These are phyloP conservation scores for Elachura formosa DNA, from an alignment of 2,113 vertebrate species.

Conservation along the genomic window DNA sequence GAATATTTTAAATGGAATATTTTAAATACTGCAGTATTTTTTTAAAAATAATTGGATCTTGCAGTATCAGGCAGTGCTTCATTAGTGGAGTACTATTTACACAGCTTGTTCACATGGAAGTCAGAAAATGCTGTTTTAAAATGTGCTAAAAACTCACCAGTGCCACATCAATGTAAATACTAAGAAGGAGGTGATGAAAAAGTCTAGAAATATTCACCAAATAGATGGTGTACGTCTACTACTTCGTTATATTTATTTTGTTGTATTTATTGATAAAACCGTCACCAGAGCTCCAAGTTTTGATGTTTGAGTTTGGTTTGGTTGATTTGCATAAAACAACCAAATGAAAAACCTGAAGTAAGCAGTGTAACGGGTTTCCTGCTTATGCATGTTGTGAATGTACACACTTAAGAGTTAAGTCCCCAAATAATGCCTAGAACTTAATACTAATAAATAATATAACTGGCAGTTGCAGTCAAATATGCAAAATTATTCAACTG, in stretches of 20 bases:
- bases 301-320: not conserved
- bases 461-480: not conserved
- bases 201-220: not conserved
- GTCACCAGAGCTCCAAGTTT: not conserved
- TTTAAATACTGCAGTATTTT: too few relatives aligned
- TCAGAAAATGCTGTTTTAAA: not conserved
- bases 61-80: not conserved
- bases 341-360: not conserved
- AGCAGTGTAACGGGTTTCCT: not conserved
- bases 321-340: not conserved
- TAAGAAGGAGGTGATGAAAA: not conserved
- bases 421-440: not conserved
- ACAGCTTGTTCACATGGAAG: not conserved
- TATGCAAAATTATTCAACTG: not conserved
- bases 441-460: not conserved
- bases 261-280: not conserved
- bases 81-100: not conserved
- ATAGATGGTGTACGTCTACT: not conserved
- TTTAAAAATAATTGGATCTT: not conserved
- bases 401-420: not conserved
- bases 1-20: too few relatives aligned
- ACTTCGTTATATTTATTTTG: not conserved
- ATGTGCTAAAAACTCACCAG: not conserved
- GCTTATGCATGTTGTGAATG: not conserved
- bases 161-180: not conserved